Evolutionary conservation across 1,140 invertebrate species (phyloP), one percentile per base, ranked within the genome.

Genomic region (Bradynema listronoti): DNA sequence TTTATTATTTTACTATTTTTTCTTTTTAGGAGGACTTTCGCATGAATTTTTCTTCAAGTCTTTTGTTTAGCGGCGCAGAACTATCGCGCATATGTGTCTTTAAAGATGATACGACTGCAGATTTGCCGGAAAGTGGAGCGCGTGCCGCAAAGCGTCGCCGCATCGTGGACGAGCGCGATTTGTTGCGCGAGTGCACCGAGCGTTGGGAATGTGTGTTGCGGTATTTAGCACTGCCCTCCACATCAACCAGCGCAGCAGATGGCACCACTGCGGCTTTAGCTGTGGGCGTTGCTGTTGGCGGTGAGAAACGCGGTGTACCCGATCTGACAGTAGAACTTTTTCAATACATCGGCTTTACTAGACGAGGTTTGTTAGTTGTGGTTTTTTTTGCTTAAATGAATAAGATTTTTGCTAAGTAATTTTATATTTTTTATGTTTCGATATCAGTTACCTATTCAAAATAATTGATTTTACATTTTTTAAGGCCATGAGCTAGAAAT

Each of bases 161-260:
- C n/a, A 14, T 39, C n/a, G 14, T 14, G 36, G 36, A 14, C n/a
- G 14, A 14, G 19, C 36, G 19, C n/a, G 65, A 66, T 45, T 51
- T 68, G 24, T 29, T 47, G 27, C 41, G 53, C 11, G 63, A 68
- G 30, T 42, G 56, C 57, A 32, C 66, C 39, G 69, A 69, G 24
- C 41, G 66, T 33, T 68, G 66, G 65, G 66, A 68, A 51, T 65
- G 56, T 33, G 47, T 68, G 25, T 25, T 68, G 6, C 55, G 63
- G n/a, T 68, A 68, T 66, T 55, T 68, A 39, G 66, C 68, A n/a
- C 34, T 71, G 27, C 66, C 66, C 14, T 51, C 25, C 34, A n/a
- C n/a, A n/a, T n/a, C n/a, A n/a, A n/a, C n/a, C n/a, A n/a, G n/a
- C n/a, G n/a, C n/a, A n/a, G n/a, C n/a, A n/a, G 68, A 71, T 25